Conservation (phyloP, 92 coral and sea anemone genomes). For the Epizoanthus scotinus region DNA sequence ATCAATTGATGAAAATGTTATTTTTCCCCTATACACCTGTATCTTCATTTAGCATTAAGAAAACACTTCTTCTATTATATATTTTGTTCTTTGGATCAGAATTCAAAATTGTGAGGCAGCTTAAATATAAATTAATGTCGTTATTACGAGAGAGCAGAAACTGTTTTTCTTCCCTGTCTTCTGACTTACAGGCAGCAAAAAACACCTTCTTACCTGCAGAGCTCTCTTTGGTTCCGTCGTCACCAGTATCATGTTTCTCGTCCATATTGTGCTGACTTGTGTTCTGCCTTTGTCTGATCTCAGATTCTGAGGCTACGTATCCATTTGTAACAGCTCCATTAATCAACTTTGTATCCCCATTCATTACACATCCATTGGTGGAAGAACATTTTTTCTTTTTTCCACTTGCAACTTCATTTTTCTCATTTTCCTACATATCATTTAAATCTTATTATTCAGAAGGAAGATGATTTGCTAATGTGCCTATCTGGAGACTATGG, state of each 20-base stretch:
- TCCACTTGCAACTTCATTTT: constrained; percentile 30
- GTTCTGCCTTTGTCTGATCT: constrained; percentile 44
- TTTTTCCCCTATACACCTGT: too few relatives aligned
- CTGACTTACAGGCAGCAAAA: too few relatives aligned
- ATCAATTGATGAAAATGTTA: too few relatives aligned
- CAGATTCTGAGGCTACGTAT: constrained; percentile 17
- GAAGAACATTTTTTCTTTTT: constrained; percentile 15
- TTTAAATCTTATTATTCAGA: background rate
- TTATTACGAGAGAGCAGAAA: too few relatives aligned
- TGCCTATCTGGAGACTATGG: too few relatives aligned
- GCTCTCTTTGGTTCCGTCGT: constrained; percentile 7
- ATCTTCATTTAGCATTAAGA: too few relatives aligned
- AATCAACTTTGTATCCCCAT: background rate
- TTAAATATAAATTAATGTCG: too few relatives aligned
- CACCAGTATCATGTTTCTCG: background rate
- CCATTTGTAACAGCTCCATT: constrained; percentile 48
- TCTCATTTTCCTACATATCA: constrained; percentile 10
- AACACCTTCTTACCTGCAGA: background rate
- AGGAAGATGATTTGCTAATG: background rate
- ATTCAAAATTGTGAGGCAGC: too few relatives aligned
- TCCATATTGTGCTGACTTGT: constrained; percentile 8
- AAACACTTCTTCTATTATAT: too few relatives aligned
- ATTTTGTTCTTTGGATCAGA: too few relatives aligned
- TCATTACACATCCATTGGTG: constrained; percentile 51
- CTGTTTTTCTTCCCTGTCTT: too few relatives aligned